Evolutionary conservation across 2,797 vertebrate species (phyloP), one percentile per base, ranked within the genome.

Genomic region (Enteromius trimaculatus): DNA sequence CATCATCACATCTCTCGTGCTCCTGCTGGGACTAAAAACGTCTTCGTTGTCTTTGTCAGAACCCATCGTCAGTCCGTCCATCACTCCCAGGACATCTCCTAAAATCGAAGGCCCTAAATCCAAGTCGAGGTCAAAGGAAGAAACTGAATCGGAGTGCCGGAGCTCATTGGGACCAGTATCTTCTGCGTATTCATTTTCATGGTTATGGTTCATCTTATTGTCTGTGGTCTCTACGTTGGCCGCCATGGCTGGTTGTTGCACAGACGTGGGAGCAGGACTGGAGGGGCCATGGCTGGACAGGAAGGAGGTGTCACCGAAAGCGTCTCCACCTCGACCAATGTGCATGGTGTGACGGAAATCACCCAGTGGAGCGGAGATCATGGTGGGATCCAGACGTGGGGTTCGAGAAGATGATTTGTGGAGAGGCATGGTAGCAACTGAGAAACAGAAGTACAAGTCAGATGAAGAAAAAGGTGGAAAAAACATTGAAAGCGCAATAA

Each of bases 341-440:
- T 98, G 97, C 96, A 98, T 96, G 10, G 97, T 98, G 93, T 97
- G 97, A 29, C 97, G 95, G 91, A 98, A 97, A 91, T 98, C 97
- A 37, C 96, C 91, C 83, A 96, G 37, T 4, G 97, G 93, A 85
- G 96, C 84, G 29, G 97, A 96, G 93, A 97, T 95, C 94, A 96
- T 95, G 71, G 96, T 96, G 16, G 96, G 96, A 89, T 95, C 94
- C 91, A 96, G 91, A 72, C 96, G 96, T 21, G 93, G 89, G 29
- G 92, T 93, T 87, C 96, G 95, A 79, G 94, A 86, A 79, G 94
- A 86, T 47, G 96, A 95, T 92, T 98, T 98, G 91, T 97, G 95
- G 78, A 97, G 95, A 8, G 97, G 96, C 97, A 98, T 97, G 91
- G 90, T 90, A 92, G 90, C 42, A 29, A 68, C 85, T 81, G 64